phyloP scores from a whole-genome alignment of 2,113 vertebrate genomes.

The Haemorhous mexicanus region DNA sequence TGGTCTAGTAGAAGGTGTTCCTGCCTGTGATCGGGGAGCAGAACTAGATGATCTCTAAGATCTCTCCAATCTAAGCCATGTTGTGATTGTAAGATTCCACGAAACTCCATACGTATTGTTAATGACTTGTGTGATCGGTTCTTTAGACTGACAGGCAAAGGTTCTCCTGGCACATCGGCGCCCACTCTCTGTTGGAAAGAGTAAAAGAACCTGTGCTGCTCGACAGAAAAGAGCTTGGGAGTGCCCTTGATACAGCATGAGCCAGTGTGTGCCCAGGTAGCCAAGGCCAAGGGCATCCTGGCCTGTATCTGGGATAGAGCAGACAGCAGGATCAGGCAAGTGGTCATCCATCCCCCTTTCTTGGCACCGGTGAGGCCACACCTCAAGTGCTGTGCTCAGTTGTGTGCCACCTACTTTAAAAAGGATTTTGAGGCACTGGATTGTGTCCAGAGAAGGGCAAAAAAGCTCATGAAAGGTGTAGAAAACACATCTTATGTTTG shows the following conservation, averaged over 20 bases:
- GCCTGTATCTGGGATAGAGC: no score
- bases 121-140: no score
- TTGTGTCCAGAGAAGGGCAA: neutral
- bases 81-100: neutral
- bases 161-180: fast-evolving
- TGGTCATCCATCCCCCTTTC: neutral
- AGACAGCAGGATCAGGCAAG: neutral
- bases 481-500: neutral
- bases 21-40: fast-evolving
- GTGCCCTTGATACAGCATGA: neutral
- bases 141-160: neutral
- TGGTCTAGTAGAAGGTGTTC: no score
- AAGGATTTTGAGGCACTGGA: neutral
- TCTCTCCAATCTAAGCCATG: neutral
- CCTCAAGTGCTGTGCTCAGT: neutral
- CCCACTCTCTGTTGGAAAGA: neutral
- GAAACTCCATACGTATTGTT: fast-evolving
- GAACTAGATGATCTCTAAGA: neutral
- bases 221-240: neutral
- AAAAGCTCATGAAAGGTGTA: no score
- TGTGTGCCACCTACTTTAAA: neutral
- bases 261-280: neutral
- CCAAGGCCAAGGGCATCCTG: neutral
- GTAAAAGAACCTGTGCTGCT: neutral
- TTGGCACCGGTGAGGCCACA: neutral